Conservation (phyloP, 2,113 vertebrate genomes). For the Tupaia chinensis region DNA sequence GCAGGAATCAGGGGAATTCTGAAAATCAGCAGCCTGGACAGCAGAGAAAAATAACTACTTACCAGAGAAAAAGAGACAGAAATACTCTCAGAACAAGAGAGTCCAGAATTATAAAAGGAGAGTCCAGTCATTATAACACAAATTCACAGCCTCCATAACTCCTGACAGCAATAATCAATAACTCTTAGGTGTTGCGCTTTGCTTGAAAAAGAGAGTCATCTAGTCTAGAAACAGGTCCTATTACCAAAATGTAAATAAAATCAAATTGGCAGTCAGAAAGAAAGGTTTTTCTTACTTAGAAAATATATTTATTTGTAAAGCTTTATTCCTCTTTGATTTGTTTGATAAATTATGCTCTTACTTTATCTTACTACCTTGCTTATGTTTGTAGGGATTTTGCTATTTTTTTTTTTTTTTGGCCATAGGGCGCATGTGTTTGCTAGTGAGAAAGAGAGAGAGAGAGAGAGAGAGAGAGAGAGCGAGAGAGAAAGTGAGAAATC, state of each 20-base stretch:
- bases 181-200: neutral
- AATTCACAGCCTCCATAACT: neutral
- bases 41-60: neutral
- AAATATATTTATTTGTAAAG: neutral
- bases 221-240: neutral
- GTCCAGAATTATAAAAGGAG: neutral
- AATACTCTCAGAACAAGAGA: neutral
- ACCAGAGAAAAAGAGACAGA: neutral
- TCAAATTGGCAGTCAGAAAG: neutral
- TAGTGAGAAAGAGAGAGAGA: too few species aligned
- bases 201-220: neutral
- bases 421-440: too few species aligned
- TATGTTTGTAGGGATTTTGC: neutral
- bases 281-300: neutral
- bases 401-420: too few species aligned
- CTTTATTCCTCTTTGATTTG: neutral
- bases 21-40: neutral
- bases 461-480: too few species aligned
- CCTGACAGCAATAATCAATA: neutral
- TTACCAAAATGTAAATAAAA: constrained; percentile 16
- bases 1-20: neutral
- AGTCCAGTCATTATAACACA: neutral
- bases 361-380: neutral
- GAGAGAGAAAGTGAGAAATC: too few species aligned
- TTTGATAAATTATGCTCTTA: neutral